Conservation (phyloP, 2,113 vertebrate species). For the Microcebus murinus region DNA sequence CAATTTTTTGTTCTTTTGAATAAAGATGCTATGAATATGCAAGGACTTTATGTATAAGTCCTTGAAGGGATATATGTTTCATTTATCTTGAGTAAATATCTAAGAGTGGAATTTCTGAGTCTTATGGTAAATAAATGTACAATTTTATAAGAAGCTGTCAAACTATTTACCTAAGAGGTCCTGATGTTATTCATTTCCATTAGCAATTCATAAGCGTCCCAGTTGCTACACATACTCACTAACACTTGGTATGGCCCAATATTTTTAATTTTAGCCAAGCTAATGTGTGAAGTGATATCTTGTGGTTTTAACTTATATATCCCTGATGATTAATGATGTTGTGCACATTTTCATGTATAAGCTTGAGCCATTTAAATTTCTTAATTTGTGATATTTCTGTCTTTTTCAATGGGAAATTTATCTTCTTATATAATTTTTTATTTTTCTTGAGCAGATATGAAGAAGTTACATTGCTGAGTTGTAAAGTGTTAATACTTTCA, state of each 20-base stretch:
- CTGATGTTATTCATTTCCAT: not conserved
- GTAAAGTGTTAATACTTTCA: not conserved
- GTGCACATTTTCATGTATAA: not conserved
- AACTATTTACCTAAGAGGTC: not conserved
- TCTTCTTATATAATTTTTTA: not conserved
- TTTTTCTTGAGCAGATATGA: not conserved
- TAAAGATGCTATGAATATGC: not conserved
- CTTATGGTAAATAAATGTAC: not conserved
- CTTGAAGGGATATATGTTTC: not conserved
- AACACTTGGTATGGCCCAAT: not conserved
- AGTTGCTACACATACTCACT: not conserved
- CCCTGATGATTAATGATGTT: not conserved
- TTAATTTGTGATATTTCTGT: not conserved
- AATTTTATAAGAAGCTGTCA: not conserved
- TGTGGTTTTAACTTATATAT: not conserved
- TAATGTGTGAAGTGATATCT: not conserved
- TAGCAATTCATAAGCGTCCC: not conserved
- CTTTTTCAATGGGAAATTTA: not conserved
- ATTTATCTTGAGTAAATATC: not conserved
- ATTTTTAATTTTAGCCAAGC: not conserved
- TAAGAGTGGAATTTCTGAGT: not conserved
- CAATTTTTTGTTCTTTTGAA: not conserved
- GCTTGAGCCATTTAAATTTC: not conserved
- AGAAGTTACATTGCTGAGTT: not conserved
- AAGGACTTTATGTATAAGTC: not conserved